A percentile compares a stretch with the other conserved stretches of the same genome.
phyloP scores from a whole-genome alignment of 2,797 vertebrate species.

The Xenops minutus region DNA sequence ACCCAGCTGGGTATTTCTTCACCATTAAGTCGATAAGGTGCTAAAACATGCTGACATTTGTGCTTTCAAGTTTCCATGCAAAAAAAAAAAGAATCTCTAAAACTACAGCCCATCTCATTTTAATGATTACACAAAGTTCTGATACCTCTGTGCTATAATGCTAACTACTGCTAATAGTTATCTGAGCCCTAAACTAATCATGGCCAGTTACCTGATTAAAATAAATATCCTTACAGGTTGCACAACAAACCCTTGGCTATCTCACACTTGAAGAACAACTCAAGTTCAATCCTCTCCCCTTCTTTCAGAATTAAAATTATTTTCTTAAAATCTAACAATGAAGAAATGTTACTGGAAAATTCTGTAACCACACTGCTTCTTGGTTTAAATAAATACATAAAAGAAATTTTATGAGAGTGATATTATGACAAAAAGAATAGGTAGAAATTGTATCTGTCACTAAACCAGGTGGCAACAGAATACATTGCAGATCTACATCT shows the following conservation, averaged over 20 bases:
- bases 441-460: background rate
- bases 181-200: background rate
- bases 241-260: background rate
- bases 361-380: background rate
- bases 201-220: background rate
- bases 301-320: background rate
- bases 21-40: accelerated
- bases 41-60: background rate
- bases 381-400: background rate
- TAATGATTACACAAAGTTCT: background rate
- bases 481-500: background rate
- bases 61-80: background rate
- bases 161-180: background rate
- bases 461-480: background rate
- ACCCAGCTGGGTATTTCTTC: background rate
- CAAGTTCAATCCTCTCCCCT: background rate
- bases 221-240: background rate
- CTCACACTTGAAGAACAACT: background rate
- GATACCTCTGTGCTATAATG: background rate
- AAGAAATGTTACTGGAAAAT: background rate
- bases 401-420: background rate
- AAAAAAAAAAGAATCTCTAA: background rate
- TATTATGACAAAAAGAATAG: background rate
- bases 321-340: background rate
- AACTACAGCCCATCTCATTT: background rate